Conservation (phyloP, 2,888 invertebrate species). For the Resseliella maxima region DNA sequence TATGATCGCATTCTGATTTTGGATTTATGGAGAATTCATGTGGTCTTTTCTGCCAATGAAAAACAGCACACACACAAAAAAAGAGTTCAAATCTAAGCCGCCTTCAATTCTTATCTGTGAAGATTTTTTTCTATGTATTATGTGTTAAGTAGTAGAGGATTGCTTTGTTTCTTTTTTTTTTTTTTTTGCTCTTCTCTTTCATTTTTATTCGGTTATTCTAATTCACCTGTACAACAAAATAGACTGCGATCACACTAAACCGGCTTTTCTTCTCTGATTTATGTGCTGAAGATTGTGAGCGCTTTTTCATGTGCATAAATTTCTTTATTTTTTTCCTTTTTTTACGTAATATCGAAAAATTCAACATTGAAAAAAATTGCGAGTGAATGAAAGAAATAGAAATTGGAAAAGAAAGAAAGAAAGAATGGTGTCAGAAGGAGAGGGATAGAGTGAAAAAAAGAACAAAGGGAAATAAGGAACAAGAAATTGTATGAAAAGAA, state of each 20-base stretch:
- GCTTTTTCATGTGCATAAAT: constrained; percentile 25
- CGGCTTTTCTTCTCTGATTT: constrained; percentile 30
- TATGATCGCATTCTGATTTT: constrained; percentile 13
- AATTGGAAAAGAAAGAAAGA: not conserved
- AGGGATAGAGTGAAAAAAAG: not conserved
- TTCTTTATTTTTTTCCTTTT: not conserved
- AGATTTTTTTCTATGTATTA: constrained; percentile 37
- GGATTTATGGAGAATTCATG: not conserved
- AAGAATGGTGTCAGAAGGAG: not conserved
- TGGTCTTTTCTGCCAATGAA: not conserved
- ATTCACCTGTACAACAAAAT: not conserved
- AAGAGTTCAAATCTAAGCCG: not conserved
- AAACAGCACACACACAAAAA: not conserved
- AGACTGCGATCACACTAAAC: not conserved
- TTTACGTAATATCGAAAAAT: not conserved
- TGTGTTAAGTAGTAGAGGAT: constrained; percentile 33
- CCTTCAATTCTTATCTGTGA: constrained; percentile 11
- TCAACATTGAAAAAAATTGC: not conserved
- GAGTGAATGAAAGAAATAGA: not conserved
- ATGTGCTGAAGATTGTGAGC: constrained; percentile 25
- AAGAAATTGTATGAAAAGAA: not conserved
- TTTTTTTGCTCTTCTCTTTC: not conserved
- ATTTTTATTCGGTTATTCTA: not conserved
- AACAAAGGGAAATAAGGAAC: not conserved
- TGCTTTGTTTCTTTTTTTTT: not conserved